Conservation (phyloP, 2,888 invertebrate genomes). For the Graphium colonna region DNA sequence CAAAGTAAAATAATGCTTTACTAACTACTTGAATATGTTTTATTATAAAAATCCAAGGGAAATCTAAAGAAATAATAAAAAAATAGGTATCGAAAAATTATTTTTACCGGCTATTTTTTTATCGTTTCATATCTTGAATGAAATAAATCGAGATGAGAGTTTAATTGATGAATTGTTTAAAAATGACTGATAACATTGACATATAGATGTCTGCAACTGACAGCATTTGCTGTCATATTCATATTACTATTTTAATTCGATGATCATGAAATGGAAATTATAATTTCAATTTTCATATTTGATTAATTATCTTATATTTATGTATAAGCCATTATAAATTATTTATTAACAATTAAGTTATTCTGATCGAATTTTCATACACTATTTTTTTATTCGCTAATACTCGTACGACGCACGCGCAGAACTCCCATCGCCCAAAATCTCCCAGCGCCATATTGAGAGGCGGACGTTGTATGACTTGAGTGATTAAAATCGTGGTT, state of each 20-base stretch:
- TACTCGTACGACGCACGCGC: conserved; percentile 77
- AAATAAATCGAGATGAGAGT: not conserved
- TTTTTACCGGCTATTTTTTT: not conserved
- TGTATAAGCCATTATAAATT: conserved; percentile 35
- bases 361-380: conserved; percentile 44
- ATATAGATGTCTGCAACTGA: conserved; percentile 31
- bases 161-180: conserved; percentile 9
- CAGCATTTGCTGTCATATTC: conserved; percentile 52
- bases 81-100: not conserved
- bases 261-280: conserved; percentile 70
- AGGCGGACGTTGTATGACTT: conserved; percentile 85
- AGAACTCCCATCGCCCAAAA: conserved; percentile 79
- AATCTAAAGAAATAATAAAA: not conserved
- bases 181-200: conserved; percentile 30
- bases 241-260: conserved; percentile 43
- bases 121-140: not conserved
- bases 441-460: conserved; percentile 87
- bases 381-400: conserved; percentile 59
- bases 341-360: conserved; percentile 39
- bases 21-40: too few species aligned
- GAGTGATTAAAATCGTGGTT: conserved; percentile 77
- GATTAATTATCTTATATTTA: conserved; percentile 40
- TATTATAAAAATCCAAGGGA: not conserved
- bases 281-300: conserved; percentile 48
- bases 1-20: not conserved